These are phyloP conservation scores for Podilymbus podiceps DNA, from an alignment of 2,113 vertebrate genomes.

Conservation along the genomic window DNA sequence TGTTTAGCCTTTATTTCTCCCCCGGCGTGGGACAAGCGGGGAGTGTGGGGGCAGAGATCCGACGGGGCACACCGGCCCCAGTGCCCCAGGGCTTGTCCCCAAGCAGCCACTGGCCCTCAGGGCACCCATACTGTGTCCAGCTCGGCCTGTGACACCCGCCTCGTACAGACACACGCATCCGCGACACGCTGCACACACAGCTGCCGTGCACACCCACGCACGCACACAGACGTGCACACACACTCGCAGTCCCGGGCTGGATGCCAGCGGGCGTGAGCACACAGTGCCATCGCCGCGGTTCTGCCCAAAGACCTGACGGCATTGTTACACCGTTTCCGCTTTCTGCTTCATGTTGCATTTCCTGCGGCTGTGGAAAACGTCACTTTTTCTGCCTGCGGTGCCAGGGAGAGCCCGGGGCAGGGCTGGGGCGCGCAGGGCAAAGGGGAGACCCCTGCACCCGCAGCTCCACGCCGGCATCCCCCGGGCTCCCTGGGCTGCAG, in stretches of 20 bases:
- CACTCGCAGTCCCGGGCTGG: background rate
- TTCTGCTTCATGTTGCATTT: background rate
- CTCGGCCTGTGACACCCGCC: background rate
- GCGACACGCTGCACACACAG: accelerated
- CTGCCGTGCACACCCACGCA: accelerated
- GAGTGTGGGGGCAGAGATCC: background rate
- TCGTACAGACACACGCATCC: accelerated
- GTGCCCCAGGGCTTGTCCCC: background rate
- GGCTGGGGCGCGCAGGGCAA: accelerated
- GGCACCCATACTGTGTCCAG: background rate
- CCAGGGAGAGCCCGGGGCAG: background rate
- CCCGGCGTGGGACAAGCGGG: accelerated
- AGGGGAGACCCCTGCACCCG: background rate
- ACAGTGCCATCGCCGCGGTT: accelerated
- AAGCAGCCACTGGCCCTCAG: accelerated
- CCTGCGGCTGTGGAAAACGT: accelerated
- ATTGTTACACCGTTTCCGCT: background rate
- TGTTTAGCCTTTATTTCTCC: no score
- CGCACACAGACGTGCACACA: background rate
- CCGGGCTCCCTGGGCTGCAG: background rate
- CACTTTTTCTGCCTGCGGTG: background rate
- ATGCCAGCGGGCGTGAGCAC: accelerated
- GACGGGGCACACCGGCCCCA: accelerated
- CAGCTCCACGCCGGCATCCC: accelerated
- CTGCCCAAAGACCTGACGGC: background rate